phyloP scores from a whole-genome alignment of 1,140 invertebrate species.

The Drosophila subobscura region DNA sequence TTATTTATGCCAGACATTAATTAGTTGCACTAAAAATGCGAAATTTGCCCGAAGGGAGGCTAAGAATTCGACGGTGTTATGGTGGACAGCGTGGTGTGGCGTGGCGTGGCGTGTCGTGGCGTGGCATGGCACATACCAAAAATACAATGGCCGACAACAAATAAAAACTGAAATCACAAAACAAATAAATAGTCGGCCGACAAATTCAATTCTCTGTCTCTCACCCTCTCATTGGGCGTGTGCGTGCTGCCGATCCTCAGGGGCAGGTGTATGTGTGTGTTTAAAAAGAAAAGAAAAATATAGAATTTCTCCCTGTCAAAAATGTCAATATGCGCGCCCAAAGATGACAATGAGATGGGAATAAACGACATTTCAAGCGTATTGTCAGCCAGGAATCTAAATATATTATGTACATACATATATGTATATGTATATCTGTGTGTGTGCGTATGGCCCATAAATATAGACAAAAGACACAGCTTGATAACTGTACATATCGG shows the following conservation, averaged over 20 bases:
- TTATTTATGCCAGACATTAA: slow-evolving; percentile 56
- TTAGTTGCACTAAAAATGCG: slow-evolving; percentile 52
- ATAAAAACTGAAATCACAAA: slow-evolving; percentile 36
- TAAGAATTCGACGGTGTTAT: slow-evolving; percentile 35
- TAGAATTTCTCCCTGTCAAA: slow-evolving; percentile 65
- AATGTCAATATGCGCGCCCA: slow-evolving; percentile 63
- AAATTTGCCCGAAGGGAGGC: slow-evolving; percentile 30
- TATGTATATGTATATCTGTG: too few relatives aligned
- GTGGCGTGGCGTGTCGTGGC: slow-evolving; percentile 15
- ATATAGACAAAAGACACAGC: slow-evolving; percentile 14
- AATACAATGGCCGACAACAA: slow-evolving; percentile 48
- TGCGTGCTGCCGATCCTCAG: too few relatives aligned
- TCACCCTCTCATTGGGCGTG: too few relatives aligned
- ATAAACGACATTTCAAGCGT: slow-evolving; percentile 47
- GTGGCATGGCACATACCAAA: slow-evolving; percentile 43
- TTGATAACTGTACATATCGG: slow-evolving; percentile 51
- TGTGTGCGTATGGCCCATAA: slow-evolving; percentile 1
- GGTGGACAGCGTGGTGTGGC: slow-evolving; percentile 27
- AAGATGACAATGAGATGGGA: slow-evolving; percentile 60
- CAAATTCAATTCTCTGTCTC: slow-evolving; percentile 37
- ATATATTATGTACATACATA: too few relatives aligned
- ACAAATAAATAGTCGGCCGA: slow-evolving; percentile 52
- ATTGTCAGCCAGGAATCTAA: slow-evolving; percentile 36
- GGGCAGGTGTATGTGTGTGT: slow-evolving; percentile 4
- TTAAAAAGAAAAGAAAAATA: slow-evolving; percentile 18